Evolutionary conservation across 1,140 invertebrate genomes (phyloP), one percentile per base, ranked within the genome.

Genomic region (Oryzaephilus surinamensis): DNA sequence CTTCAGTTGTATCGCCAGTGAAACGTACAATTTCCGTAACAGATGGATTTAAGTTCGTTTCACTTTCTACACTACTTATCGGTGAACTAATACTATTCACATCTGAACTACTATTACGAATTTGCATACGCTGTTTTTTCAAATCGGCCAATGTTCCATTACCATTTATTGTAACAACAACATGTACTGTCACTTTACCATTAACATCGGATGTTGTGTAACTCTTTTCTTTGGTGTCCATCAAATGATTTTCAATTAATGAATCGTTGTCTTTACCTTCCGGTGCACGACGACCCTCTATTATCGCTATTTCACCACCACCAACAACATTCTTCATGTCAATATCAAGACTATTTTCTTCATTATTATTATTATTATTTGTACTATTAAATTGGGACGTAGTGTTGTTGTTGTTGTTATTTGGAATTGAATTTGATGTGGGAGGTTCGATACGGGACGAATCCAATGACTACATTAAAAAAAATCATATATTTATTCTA

Each of bases 81-180:
- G 61, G 63, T 29, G 63, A 58, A 11, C 57, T 51, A 17, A 67
- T 52, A 10, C 63, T 63, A 38, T 67, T 69, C 4, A 68, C 64
- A 39, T 71, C 70, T 4, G 66, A 58, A 15, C 67, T 69, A 50
- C 76, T 75, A 39, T 78, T 79, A 45, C 85, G 69, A 52, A 80
- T 86, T 47, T 87, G 79, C 7, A 85, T 76, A 41, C 88, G 70
- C 58, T 91, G 85, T 56, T 90, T 90, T 66, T 93, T 93, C 55
- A 93, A 67, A 63, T 93, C 88, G 19, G 86, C 83, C 43, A 93
- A 72, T 15, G 87, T 90, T 51, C 52, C 60, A 38, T 68, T 66
- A 11, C 62, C 67, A 53, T 68, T 74, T 31, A 66, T 71, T 26
- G 66, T 73, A 54, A 82, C 79, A 49, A 83, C 76, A 63, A 84